Evolutionary conservation across 2,113 vertebrate genomes (phyloP), one percentile per base, ranked within the genome.

Genomic region (Gavialis gangeticus): DNA sequence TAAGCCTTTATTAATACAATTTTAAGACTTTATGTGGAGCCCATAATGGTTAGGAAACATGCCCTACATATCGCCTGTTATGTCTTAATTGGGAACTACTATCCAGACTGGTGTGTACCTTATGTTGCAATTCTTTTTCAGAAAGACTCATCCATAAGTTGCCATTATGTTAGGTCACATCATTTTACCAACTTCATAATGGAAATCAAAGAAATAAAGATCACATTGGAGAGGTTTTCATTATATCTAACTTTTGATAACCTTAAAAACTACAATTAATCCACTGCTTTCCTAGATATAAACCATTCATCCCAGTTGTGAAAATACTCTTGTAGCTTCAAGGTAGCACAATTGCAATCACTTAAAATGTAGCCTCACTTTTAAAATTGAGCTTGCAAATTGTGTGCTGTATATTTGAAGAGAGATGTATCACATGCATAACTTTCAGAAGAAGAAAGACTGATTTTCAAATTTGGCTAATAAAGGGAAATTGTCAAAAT

Each of bases 291-390:
- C 46, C 46, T 46, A 7, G 46, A 46, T 46, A 46, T 46, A 46
- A 7, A 46, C 7, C 34, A 79, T 24, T 87, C 30, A 79, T 88
- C 91, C 30, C 79, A 90, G 10, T 8, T 34, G 85, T 89, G 87
- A 91, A 94, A 94, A 67, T 75, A 66, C 22, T 4, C 89, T 80
- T 94, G 82, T 93, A 62, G n/a, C 90, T 96, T 93, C 79, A 79
- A 87, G 89, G 87, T 79, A 83, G 77, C 69, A 34, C 46, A 90
- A 19, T 78, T 55, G 91, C 75, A 58, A 64, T 15, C 79, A 13
- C 16, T 75, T 75, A 84, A 80, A 90, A 90, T 75, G 82, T 6
- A 85, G 87, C 60, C 27, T 80, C 8, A 69, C 21, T 85, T 89
- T 58, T 55, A 92, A 89, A 85, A 80, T 63, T 71, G 4, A 88